Evolutionary conservation across 1,140 invertebrate genomes (phyloP), one percentile per base, ranked within the genome.

Genomic region (Dendrolimus punctatus): DNA sequence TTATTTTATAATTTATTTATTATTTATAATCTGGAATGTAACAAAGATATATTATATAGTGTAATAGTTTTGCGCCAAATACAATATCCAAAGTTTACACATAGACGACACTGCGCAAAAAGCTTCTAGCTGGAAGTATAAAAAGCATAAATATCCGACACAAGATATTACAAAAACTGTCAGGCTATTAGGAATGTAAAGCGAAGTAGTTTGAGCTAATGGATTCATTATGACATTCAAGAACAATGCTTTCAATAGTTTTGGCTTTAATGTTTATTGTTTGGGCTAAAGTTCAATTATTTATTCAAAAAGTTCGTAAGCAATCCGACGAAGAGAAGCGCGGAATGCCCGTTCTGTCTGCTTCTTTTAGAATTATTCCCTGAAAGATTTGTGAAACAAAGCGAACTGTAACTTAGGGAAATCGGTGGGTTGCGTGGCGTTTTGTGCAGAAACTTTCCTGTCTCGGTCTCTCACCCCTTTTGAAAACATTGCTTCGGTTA

Each of bases 371-470:
- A 51, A 59, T 61, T 57, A 61, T 59, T 64, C 58, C 62, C 49
- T 58, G 57, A 60, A 59, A 67, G 68, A 73, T 71, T 73, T 76
- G 61, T 71, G 66, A 71, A 73, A 73, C 66, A 76, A 73, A 76
- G 64, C 68, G 62, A 55, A 62, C 57, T 68, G 62, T 73, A 64
- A 68, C 64, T 76, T 62, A 73, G 53, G 60, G 60, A 73, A 73
- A 73, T 68, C 65, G 62, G 64, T 60, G 62, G 57, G 39, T 58
- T 58, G 47, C 51, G 49, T 40, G 7, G 46, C 39, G 43, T 46
- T 39, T 6, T 23, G 9, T 45, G 44, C 51, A 23, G 23, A 23
- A 23, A 23, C 23, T 23, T 23, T 23, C 23, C 23, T 23, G 23
- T 23, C 23, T 23, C 23, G 3, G 23, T 51, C 51, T 46, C 52